These are phyloP conservation scores for Neopelma chrysocephalum DNA, from an alignment of 2,797 vertebrate species.

Conservation along the genomic window DNA sequence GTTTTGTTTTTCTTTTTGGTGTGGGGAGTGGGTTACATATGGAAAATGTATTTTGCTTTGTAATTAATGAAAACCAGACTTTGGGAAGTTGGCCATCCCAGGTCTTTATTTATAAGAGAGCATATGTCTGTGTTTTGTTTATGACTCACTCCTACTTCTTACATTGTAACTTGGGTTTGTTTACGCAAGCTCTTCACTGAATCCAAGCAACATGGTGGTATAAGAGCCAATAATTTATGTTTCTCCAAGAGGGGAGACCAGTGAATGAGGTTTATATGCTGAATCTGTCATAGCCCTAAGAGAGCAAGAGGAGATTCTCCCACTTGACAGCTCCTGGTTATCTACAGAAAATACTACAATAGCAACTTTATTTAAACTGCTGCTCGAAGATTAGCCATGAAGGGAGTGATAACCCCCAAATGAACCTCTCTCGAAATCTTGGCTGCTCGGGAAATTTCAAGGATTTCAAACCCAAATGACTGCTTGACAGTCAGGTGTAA, in stretches of 20 bases:
- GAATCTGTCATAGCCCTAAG: conserved; percentile 57
- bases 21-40: conserved; percentile 67
- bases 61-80: conserved; percentile 79
- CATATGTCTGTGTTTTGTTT: conserved; percentile 80
- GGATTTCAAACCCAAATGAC: conserved; percentile 14
- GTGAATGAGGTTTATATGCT: conserved; percentile 54
- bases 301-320: conserved; percentile 39
- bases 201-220: conserved; percentile 64
- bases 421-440: conserved; percentile 34
- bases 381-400: conserved; percentile 6
- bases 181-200: conserved; percentile 72
- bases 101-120: conserved; percentile 76
- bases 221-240: conserved; percentile 70
- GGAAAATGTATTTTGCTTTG: conserved; percentile 76
- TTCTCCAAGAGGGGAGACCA: conserved; percentile 53
- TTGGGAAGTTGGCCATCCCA: conserved; percentile 70
- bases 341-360: conserved; percentile 32
- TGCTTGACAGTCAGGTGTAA: conserved; percentile 53
- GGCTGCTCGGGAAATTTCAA: background rate
- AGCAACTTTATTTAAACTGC: conserved; percentile 26
- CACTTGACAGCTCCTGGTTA: conserved; percentile 35
- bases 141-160: conserved; percentile 75
- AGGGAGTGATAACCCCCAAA: conserved; percentile 40
- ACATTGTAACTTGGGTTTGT: conserved; percentile 75
- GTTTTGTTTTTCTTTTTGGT: conserved; percentile 59